Evolutionary conservation across 2,113 vertebrate species (phyloP), one percentile per base, ranked within the genome.

Genomic region (Embiotoca jacksoni): DNA sequence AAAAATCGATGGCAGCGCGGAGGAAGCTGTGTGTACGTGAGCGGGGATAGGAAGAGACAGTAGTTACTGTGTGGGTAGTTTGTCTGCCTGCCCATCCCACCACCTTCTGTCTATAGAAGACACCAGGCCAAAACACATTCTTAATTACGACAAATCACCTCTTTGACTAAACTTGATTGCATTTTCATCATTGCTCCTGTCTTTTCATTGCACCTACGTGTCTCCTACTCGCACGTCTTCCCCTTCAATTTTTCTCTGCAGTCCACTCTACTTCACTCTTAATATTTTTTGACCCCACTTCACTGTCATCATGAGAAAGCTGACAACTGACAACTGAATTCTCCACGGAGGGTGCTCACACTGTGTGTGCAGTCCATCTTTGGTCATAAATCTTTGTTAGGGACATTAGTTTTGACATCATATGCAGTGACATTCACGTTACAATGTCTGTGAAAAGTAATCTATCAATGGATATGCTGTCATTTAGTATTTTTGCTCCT

Each of bases 141-240:
- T 72, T 89, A 88, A 91, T 92, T 85, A 88, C 65, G 85, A 86
- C 67, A 91, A 91, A 91, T 89, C 75, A 75, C 85, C 75, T 72
- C 76, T 88, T 90, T 81, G 84, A 85, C 75, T 78, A 56, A 72
- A 67, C 44, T 67, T 72, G 85, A 92, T 83, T 76, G 67, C 64
- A 31, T 39, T 59, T 65, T 54, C 33, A 23, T 84, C 41, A 52
- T 66, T 36, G 9, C 67, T 66, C 47, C 49, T 63, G 10, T 72
- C 35, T 59, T 58, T 8, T 67, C 6, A 46, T 33, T 14, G 10
- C 15, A 60, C 59, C 16, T 23, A 37, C 41, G 23, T 4, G 35
- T 80, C 6, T 71, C 13, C 13, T 68, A 56, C 41, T 59, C 46
- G 75, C n/a, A 13, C 36, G 41, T 58, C 16, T 63, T 31, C 5